Evolutionary conservation across 1,140 invertebrate genomes (phyloP).

Genomic region (Anagrus nilaparvatae): DNA sequence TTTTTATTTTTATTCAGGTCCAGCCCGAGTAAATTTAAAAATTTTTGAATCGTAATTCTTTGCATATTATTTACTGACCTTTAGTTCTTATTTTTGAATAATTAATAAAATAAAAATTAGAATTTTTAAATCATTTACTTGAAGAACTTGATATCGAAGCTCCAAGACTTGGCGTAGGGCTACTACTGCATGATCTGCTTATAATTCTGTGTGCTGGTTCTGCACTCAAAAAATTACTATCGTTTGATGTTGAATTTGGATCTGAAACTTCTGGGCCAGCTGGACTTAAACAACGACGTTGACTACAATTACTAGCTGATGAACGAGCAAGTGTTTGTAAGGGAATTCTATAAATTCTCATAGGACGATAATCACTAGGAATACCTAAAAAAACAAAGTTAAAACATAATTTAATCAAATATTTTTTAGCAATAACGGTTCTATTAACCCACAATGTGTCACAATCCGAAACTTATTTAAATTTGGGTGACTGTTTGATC

Average conservation of each 20-base stretch:
- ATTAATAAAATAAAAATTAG: conserved; percentile 3
- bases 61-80: too few relatives aligned
- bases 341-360: conserved; percentile 46
- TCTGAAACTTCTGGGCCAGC: conserved; percentile 22
- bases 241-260: neutral
- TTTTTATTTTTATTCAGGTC: too few relatives aligned
- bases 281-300: conserved; percentile 26
- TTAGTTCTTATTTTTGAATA: too few relatives aligned
- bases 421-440: too few relatives aligned
- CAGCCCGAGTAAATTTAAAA: too few relatives aligned
- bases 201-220: conserved; percentile 30
- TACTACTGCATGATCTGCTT: conserved; percentile 43
- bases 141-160: conserved; percentile 20
- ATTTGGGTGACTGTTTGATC: too few relatives aligned
- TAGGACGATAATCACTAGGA: conserved; percentile 35
- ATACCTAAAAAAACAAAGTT: conserved; percentile 16
- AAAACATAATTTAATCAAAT: too few relatives aligned
- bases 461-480: too few relatives aligned
- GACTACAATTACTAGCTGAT: conserved; percentile 19
- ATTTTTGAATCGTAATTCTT: too few relatives aligned
- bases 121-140: conserved; percentile 18
- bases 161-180: conserved; percentile 36
- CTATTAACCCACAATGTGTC: too few relatives aligned
- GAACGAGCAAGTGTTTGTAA: conserved; percentile 35
- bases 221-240: conserved; percentile 26